Evolutionary conservation across 2,113 vertebrate genomes (phyloP), one percentile per base, ranked within the genome.

Genomic region (Centropus unirufus): DNA sequence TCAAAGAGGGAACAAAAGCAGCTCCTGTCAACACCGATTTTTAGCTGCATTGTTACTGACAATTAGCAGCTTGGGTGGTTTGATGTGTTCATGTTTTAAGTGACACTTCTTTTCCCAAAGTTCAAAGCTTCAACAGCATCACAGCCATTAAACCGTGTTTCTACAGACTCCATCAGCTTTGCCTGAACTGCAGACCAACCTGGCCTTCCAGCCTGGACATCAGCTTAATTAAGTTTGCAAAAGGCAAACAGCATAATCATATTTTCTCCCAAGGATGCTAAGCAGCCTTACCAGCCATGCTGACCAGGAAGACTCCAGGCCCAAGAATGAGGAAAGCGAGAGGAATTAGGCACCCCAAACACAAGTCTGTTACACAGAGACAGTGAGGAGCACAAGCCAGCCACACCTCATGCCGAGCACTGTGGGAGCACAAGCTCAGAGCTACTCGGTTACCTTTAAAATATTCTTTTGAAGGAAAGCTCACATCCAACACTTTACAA

Each of bases 81-180:
- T 82, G 61, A n/a, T 90, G 61, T 29, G 64, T 64, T 59, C 73
- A 47, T 77, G 34, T 88, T 94, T 85, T 52, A 72, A 93, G 64
- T 69, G 83, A 49, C 34, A 59, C 21, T 46, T 77, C 24, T 64
- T 75, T 32, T 83, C 67, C 18, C 68, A 10, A 93, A 86, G 89
- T 92, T 96, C 88, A 97, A 93, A 96, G 89, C 81, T 61, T 91
- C 75, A 95, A 70, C 75, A 95, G 58, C 63, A 83, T 81, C 87
- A 84, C 92, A 96, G 96, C 77, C 96, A 94, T 85, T 83, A 94
- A 93, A 92, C 66, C 93, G 40, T 20, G 90, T 92, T 97, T 93
- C 95, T 96, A 94, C 91, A 98, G 97, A 93, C 79, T 36, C 94
- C 95, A 90, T 90, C 93, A 94, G 96, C 72, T 95, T 90, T 82